phyloP scores from a whole-genome alignment of 2,797 vertebrate genomes.

The Percopsis omiscomaycus region DNA sequence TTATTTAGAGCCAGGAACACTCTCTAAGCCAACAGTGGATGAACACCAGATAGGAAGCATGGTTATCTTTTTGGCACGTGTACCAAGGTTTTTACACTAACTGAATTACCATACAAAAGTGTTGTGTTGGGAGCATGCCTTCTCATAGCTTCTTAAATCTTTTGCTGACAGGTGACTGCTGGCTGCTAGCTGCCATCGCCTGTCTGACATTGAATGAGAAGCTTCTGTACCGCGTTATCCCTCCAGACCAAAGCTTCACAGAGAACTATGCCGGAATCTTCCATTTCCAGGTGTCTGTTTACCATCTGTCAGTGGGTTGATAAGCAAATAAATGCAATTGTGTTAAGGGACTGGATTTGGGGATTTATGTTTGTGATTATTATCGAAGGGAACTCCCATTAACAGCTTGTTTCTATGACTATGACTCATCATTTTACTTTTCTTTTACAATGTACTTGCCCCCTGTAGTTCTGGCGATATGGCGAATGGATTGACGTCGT shows the following conservation, averaged over 20 bases:
- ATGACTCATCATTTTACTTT: background rate
- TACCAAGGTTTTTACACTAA: background rate
- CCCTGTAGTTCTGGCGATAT: constrained; percentile 88
- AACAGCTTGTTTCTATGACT: too few species aligned
- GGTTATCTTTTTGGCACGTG: background rate
- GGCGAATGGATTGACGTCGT: constrained; percentile 94
- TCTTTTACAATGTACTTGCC: background rate
- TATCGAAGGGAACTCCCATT: too few species aligned
- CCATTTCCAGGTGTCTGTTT: constrained; percentile 82
- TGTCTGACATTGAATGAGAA: constrained; percentile 88
- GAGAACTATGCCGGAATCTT: constrained; percentile 93
- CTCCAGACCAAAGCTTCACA: constrained; percentile 82
- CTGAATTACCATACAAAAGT: background rate
- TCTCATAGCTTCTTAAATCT: constrained; percentile 34
- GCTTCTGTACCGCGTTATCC: constrained; percentile 88
- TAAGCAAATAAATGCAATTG: background rate
- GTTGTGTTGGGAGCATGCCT: constrained; percentile 8
- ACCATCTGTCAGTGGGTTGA: background rate
- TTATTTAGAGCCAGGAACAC: background rate
- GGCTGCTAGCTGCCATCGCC: constrained; percentile 93
- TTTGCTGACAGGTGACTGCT: constrained; percentile 82
- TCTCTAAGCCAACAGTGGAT: background rate
- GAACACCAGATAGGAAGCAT: background rate
- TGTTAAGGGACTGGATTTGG: too few species aligned
- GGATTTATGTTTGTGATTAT: too few species aligned